phyloP scores from a whole-genome alignment of 1,140 invertebrate species.

The Lamellibrachia luymesi region DNA sequence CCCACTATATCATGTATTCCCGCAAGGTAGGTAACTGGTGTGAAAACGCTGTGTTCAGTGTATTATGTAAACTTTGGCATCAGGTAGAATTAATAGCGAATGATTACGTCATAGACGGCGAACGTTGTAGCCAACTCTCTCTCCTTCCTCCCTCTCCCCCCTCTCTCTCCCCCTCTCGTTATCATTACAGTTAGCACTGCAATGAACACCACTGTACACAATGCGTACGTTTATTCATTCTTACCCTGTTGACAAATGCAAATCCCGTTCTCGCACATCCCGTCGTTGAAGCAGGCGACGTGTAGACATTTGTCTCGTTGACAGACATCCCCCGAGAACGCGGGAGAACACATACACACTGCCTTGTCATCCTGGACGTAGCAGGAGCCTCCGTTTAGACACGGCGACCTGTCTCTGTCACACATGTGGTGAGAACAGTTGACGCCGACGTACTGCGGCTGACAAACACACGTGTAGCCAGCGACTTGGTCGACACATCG shows the following conservation, averaged over 20 bases:
- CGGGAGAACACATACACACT: slow-evolving; percentile 43
- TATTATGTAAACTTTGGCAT: not conserved
- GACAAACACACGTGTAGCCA: slow-evolving; percentile 36
- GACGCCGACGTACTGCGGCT: not conserved
- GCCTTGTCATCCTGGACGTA: slow-evolving; percentile 37
- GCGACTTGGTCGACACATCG: slow-evolving; percentile 75
- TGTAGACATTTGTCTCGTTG: not conserved
- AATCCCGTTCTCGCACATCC: not conserved
- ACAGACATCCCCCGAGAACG: slow-evolving; percentile 47
- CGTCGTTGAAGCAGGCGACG: not conserved
- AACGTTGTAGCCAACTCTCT: too few species aligned
- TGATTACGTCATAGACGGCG: not conserved
- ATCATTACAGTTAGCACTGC: too few species aligned
- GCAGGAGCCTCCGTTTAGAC: slow-evolving; percentile 72
- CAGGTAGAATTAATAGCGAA: not conserved
- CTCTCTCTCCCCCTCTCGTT: too few species aligned
- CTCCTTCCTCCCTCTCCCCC: too few species aligned
- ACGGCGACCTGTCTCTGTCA: slow-evolving; percentile 65
- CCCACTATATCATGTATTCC: too few species aligned
- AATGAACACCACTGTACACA: too few species aligned
- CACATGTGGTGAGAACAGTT: not conserved
- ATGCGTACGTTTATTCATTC: not conserved
- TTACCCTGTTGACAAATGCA: not conserved
- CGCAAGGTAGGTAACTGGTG: too few species aligned
- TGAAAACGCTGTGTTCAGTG: too few species aligned